Base-by-base conservation (phyloP, 2,888 invertebrate genomes). In the Polymixis flavicincta region DNA sequence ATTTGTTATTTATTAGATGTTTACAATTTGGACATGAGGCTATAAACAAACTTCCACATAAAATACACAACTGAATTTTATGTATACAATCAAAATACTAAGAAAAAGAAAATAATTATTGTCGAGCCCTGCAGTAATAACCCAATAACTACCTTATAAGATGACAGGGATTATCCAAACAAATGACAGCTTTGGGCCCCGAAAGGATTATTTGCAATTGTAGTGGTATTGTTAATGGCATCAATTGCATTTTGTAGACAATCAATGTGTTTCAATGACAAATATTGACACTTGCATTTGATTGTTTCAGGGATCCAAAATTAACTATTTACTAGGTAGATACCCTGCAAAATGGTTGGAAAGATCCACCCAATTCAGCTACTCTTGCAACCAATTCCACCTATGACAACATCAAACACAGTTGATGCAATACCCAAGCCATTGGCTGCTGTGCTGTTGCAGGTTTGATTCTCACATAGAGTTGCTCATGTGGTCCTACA, bases 111-210 rank as follows among this genome's bases (percentile, higher is more conserved):
- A 48, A 72, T n/a, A n/a, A n/a, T n/a, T 76, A 80, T 52, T 54
- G 76, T 48, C 60, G 57, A 78, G 79, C 50, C 42, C 57, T 78
- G 50, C 28, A 69, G 14, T 70, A 42, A 48, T 68, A 67, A 55
- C 37, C 22, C 4, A 57, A 55, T 55, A 57, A 32, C 28, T 57
- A 42, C 7, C 13, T 9, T 11, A 50, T 22, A 37, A 37, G 17
- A 37, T 48, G 14, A n/a, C 1, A 1, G n/a, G 2, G 0, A 14
- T 28, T 48, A 28, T 28, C 28, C 48, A 63, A 42, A 25, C 11
- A 45, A 19, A 64, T 28, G 1, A 65, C 13, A 28, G 2, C 22
- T 14, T 42, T 11, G 42, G 42, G 9, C 11, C 42, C 9, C 11
- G 9, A 42, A 42, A 42, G 11, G 42, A 4, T 37, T 37, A 37